phyloP scores from a whole-genome alignment of 2,888 invertebrate species.

The Clusia tigrina region DNA sequence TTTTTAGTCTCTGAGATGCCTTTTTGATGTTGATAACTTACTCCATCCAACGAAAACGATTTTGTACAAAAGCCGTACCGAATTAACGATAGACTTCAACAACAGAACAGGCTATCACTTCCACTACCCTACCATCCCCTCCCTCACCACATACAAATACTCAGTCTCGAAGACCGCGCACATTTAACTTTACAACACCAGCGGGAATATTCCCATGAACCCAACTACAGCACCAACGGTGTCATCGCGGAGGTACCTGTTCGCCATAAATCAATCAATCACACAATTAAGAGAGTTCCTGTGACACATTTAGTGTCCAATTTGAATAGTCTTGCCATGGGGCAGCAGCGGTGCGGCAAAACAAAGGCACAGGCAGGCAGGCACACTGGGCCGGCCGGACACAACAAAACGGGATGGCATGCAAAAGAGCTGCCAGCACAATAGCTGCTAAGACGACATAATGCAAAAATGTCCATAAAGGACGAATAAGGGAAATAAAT shows the following conservation, averaged over 20 bases:
- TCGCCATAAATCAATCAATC: conserved; percentile 57
- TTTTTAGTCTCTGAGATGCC: no score
- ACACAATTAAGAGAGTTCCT: conserved; percentile 56
- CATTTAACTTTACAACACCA: neutral
- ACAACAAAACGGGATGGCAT: neutral
- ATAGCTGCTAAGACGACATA: neutral
- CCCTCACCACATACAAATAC: no score
- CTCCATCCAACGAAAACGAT: no score
- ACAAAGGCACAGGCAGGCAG: conserved; percentile 2
- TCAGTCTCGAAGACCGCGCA: no score
- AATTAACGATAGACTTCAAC: no score
- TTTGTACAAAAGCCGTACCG: no score
- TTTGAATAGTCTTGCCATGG: conserved; percentile 38
- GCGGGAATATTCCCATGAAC: conserved; percentile 1
- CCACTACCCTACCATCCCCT: no score
- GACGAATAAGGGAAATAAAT: neutral
- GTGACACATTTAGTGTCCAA: conserved; percentile 56
- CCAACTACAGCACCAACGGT: no score
- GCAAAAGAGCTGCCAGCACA: conserved; percentile 4
- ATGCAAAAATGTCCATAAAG: neutral
- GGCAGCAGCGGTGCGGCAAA: neutral
- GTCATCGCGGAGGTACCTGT: conserved; percentile 37
- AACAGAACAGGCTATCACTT: no score
- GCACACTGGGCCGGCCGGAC: neutral
- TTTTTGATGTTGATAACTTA: no score